phyloP scores from a whole-genome alignment of 2,113 vertebrate genomes.

The Rattus norvegicus region DNA sequence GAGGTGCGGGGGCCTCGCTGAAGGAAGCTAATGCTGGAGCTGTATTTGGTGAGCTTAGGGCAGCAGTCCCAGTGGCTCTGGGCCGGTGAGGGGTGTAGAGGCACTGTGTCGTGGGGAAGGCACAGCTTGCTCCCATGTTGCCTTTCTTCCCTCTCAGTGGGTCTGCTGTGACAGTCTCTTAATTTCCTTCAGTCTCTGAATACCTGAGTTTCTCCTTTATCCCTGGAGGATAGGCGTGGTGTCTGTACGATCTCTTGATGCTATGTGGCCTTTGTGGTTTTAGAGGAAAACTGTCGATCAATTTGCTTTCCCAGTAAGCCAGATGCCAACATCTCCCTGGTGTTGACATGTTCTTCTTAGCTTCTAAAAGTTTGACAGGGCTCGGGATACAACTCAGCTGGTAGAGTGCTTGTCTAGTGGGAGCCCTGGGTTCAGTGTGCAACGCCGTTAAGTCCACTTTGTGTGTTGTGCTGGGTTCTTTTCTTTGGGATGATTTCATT shows the following conservation, averaged over 20 bases:
- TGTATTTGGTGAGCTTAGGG: not conserved
- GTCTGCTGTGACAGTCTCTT: not conserved
- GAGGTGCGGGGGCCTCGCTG: not conserved
- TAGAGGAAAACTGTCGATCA: not conserved
- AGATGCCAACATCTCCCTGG: not conserved
- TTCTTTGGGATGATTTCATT: not conserved
- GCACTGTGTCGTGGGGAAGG: not conserved
- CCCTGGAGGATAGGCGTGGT: not conserved
- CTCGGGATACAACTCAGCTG: not conserved
- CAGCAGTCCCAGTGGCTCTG: not conserved
- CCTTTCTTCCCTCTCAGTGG: not conserved
- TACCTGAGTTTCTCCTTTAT: not conserved
- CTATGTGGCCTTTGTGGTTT: not conserved
- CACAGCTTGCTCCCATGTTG: not conserved
- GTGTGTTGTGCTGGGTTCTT: not conserved
- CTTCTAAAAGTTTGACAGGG: not conserved
- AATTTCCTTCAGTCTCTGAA: not conserved
- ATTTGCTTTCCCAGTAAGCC: not conserved
- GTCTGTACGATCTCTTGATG: not conserved
- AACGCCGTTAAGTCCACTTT: not conserved
- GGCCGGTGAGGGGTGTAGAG: not conserved
- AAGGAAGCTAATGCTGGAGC: accelerated
- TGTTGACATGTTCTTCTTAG: not conserved
- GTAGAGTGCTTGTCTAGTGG: not conserved
- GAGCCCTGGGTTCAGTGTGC: not conserved